phyloP scores from a whole-genome alignment of 1,140 invertebrate genomes.

The Maconellicoccus hirsutus region DNA sequence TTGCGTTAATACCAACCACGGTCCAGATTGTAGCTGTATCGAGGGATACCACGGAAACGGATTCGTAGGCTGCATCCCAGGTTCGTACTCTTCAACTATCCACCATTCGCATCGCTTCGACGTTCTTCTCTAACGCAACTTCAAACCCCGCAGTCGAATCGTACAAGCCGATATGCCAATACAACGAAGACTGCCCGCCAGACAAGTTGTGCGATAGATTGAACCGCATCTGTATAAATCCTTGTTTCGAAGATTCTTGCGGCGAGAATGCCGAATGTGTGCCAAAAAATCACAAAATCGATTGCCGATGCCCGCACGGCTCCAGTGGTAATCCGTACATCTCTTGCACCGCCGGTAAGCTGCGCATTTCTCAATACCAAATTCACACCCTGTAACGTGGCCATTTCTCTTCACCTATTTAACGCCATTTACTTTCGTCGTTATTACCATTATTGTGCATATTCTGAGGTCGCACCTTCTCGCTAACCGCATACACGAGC shows the following conservation, averaged over 20 bases:
- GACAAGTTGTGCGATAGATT: constrained; percentile 66
- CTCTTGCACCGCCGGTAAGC: constrained; percentile 49
- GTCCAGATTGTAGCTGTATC: constrained; percentile 68
- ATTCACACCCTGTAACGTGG: no score
- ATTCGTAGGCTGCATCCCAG: constrained; percentile 59
- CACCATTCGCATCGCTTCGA: no score
- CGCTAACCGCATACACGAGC: no score
- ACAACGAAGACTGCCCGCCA: constrained; percentile 77
- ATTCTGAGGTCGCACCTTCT: no score
- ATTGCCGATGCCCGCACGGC: constrained; percentile 63
- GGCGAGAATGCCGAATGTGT: constrained; percentile 72
- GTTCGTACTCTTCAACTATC: constrained; percentile 41
- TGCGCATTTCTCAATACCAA: background rate
- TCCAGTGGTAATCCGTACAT: constrained; percentile 68
- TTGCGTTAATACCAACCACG: constrained; percentile 79
- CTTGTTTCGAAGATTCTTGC: constrained; percentile 68
- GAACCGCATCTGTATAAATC: constrained; percentile 69
- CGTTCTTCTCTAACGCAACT: no score
- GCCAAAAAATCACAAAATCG: constrained; percentile 58
- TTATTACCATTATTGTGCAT: no score
- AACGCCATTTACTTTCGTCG: no score
- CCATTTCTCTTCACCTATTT: no score
- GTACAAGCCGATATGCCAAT: constrained; percentile 59
- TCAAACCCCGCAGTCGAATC: background rate
- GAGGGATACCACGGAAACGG: constrained; percentile 78